These are phyloP conservation scores for Tigriopus californicus DNA, from an alignment of 2,888 invertebrate genomes.

Conservation along the genomic window DNA sequence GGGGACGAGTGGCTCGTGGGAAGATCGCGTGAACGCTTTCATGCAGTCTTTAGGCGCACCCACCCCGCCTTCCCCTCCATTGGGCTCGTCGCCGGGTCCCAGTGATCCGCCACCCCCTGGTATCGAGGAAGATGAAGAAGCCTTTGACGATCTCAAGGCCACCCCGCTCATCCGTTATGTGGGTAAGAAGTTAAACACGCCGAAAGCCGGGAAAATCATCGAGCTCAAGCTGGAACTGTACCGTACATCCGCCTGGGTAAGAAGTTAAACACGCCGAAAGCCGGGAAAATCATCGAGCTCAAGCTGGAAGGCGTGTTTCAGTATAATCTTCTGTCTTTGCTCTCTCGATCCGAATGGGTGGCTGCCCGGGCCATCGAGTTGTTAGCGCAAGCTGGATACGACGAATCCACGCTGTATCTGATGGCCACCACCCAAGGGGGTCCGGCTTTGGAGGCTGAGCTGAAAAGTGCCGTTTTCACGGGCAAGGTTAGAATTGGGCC, in stretches of 20 bases:
- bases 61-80: too few relatives aligned
- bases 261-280: background rate
- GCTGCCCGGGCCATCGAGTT: background rate
- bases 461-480: background rate
- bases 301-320: background rate
- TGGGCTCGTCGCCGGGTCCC: too few relatives aligned
- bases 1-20: too few relatives aligned
- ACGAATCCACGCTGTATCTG: background rate
- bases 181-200: background rate
- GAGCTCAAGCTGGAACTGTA: background rate
- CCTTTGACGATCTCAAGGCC: too few relatives aligned
- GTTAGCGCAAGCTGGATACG: background rate
- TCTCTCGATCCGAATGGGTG: slow-evolving; percentile 8
- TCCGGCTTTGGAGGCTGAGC: background rate
- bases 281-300: background rate
- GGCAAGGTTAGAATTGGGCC: background rate
- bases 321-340: background rate
- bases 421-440: background rate
- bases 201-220: background rate
- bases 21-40: too few relatives aligned
- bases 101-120: too few relatives aligned
- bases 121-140: too few relatives aligned
- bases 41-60: too few relatives aligned
- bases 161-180: too few relatives aligned
- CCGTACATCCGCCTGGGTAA: too few relatives aligned